Evolutionary conservation across 2,888 invertebrate genomes (phyloP).

Genomic region (Belgica antarctica): DNA sequence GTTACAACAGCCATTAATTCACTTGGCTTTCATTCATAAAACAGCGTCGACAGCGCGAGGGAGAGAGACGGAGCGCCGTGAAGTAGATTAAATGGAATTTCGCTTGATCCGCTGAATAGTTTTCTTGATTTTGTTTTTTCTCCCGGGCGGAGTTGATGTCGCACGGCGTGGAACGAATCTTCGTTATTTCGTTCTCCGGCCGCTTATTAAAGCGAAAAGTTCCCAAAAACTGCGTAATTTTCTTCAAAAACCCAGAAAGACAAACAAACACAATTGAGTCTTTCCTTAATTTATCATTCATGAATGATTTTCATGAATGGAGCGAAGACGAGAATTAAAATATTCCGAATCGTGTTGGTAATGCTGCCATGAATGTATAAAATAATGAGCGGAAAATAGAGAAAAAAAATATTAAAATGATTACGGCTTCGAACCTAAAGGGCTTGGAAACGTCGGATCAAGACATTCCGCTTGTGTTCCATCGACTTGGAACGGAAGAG

Average conservation of each 20-base stretch:
- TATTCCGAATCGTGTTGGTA: slow-evolving; percentile 24
- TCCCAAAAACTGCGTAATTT: slow-evolving; percentile 10
- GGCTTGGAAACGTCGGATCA: background rate
- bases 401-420: slow-evolving; percentile 29
- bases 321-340: slow-evolving; percentile 9
- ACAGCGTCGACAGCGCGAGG: background rate
- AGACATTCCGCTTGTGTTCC: background rate
- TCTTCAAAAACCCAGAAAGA: slow-evolving; percentile 2
- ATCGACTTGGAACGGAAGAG: background rate
- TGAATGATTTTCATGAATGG: slow-evolving; percentile 25
- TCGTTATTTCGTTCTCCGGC: background rate
- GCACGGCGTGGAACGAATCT: background rate
- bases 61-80: too few relatives aligned
- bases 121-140: background rate
- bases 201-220: background rate
- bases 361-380: slow-evolving; percentile 30
- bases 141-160: background rate
- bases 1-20: slow-evolving; percentile 13
- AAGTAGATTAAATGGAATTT: slow-evolving; percentile 17
- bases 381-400: slow-evolving; percentile 28
- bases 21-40: slow-evolving; percentile 16
- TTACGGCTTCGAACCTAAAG: background rate
- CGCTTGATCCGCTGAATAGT: slow-evolving; percentile 1
- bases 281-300: slow-evolving; percentile 27
- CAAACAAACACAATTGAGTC: slow-evolving; percentile 5